phyloP scores from a whole-genome alignment of 2,797 vertebrate genomes.

The Discoglossus pictus region DNA sequence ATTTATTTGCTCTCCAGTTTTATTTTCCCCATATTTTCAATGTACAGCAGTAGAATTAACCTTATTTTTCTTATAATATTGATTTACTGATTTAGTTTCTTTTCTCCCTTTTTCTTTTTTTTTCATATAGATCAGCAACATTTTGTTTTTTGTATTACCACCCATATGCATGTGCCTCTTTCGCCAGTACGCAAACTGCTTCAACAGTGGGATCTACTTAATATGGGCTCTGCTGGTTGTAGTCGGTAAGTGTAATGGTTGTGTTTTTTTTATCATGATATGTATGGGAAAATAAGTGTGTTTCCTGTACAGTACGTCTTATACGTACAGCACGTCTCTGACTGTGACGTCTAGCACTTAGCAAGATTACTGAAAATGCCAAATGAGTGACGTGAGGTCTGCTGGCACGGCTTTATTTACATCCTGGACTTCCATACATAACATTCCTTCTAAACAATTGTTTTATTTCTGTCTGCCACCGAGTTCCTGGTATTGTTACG shows the following conservation, averaged over 20 bases:
- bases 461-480: conserved; percentile 3
- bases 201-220: conserved; percentile 98
- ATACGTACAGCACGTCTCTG: conserved; percentile 51
- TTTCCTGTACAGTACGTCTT: conserved; percentile 47
- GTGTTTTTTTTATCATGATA: conserved; percentile 1
- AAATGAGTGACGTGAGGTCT: conserved; percentile 23
- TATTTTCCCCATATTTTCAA: not conserved
- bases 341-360: conserved; percentile 1
- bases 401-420: conserved; percentile 36
- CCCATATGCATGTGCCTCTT: conserved; percentile 98
- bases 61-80: not conserved
- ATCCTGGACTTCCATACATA: conserved; percentile 21
- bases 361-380: conserved; percentile 3
- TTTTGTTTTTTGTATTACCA: conserved; percentile 96
- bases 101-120: conserved; percentile 40
- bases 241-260: conserved; percentile 85
- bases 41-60: not conserved
- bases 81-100: conserved; percentile 43
- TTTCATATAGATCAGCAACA: conserved; percentile 92
- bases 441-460: conserved; percentile 27
- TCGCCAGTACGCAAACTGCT: conserved; percentile 92
- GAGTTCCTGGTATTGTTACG: conserved; percentile 30
- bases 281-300: conserved; percentile 54
- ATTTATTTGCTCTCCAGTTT: not conserved
- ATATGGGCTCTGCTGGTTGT: conserved; percentile 96